Conservation (phyloP, 2,113 vertebrate genomes). For the Podocnemis expansa region DNA sequence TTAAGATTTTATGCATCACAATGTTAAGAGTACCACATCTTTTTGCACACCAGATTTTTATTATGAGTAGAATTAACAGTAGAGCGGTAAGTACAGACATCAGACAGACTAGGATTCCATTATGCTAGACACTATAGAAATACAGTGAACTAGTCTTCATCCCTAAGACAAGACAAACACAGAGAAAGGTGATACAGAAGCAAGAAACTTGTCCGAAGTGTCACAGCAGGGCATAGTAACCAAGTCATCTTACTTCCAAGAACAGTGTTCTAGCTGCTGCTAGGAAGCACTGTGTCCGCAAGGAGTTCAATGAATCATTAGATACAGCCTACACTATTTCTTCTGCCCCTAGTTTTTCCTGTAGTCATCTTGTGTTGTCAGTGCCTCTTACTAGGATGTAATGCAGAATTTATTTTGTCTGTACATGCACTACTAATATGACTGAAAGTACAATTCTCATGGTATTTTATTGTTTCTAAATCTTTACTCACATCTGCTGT, state of each 20-base stretch:
- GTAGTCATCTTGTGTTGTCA: neutral
- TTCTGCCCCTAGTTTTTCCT: neutral
- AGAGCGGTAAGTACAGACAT: neutral
- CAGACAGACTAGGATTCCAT: neutral
- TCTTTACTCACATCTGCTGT: slow-evolving; percentile 36
- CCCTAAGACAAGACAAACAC: neutral
- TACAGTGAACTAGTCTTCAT: neutral
- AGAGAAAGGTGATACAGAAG: neutral
- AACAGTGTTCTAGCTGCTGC: neutral
- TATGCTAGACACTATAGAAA: neutral
- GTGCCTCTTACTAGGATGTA: neutral
- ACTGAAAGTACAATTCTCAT: neutral
- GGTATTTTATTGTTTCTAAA: slow-evolving; percentile 23
- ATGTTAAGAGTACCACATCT: neutral
- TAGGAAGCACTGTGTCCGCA: neutral
- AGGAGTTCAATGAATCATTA: neutral
- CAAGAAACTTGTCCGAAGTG: neutral
- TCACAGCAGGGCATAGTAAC: neutral
- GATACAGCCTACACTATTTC: neutral
- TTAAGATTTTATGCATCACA: neutral
- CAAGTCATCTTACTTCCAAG: neutral
- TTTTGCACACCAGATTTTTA: neutral
- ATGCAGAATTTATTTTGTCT: neutral
- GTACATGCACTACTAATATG: neutral
- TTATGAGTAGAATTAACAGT: neutral